Evolutionary conservation across 2,113 vertebrate species (phyloP), one percentile per base, ranked within the genome.

Genomic region (Silurus meridionalis): DNA sequence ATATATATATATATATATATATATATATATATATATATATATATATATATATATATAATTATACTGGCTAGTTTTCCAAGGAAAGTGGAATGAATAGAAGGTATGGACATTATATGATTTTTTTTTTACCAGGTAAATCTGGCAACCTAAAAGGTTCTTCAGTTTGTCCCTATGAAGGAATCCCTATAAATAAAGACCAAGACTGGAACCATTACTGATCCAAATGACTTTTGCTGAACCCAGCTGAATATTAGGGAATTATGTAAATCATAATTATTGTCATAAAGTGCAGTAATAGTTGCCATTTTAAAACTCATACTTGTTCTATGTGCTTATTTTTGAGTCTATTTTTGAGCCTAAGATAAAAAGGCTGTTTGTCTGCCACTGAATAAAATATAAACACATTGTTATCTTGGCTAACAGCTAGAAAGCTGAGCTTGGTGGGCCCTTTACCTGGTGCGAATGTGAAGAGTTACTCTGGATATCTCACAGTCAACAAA

Each of bases 401-500:
- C 1, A 17, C 46, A 14, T 48, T 88, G 11, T 85, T 9, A 13
- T 75, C 58, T 82, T 74, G 6, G 84, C 64, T 64, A 89, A 5
- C 84, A 97, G 96, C 94, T 58, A 94, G 91, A 87, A 92, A 82
- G 80, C 87, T 94, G 92, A 97, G 96, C 91, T 78, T 93, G 37
- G 95, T 97, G 2, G 91, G 91, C 57, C 7, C 86, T 0, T 93
- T 97, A 60, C 90, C 92, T 53, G 97, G 96, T 85, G 90, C 91
- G 82, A 93, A 93, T 23, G 88, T 95, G 69, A 94, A 95, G 90
- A 96, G 95, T 85, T 96, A 95, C 74, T 91, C 95, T 0, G 91
- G 96, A n/a, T 97, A 97, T 88, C 83, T 96, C 86, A 97, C 96
- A 0, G 92, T 95, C 88, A 97, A 96, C 90, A 94, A 96, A 87